Evolutionary conservation across 2,888 invertebrate species (phyloP).

Genomic region (Hipparchia semele): DNA sequence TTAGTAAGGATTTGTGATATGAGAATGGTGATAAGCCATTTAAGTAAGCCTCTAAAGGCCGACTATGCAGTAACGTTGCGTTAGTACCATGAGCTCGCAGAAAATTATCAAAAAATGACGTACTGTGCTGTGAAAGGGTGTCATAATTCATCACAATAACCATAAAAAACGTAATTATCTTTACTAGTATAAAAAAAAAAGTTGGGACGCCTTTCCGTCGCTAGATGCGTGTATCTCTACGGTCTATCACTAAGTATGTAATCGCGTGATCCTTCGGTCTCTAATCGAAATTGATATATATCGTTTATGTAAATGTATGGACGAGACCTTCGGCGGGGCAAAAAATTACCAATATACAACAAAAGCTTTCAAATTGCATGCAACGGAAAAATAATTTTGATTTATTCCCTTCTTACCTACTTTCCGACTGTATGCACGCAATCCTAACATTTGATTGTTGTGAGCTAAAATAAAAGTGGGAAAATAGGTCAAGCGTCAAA

Average conservation of each 20-base stretch:
- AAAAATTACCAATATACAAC: conserved; percentile 1
- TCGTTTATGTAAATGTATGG: not conserved
- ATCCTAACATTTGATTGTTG: conserved; percentile 7
- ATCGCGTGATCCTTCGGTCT: conserved; percentile 6
- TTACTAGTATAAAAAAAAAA: too few relatives aligned
- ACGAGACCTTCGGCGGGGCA: not conserved
- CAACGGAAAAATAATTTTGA: conserved; percentile 5
- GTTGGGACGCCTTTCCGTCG: too few relatives aligned
- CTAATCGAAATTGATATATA: not conserved
- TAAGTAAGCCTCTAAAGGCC: too few relatives aligned
- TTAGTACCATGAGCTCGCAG: too few relatives aligned
- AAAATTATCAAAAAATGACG: too few relatives aligned
- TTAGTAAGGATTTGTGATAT: too few relatives aligned
- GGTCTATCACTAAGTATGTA: not conserved
- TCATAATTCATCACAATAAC: too few relatives aligned
- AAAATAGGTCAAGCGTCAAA: conserved; percentile 1
- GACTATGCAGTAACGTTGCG: too few relatives aligned
- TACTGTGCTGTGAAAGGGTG: too few relatives aligned
- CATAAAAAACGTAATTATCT: too few relatives aligned
- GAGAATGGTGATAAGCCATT: too few relatives aligned
- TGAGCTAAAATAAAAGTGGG: not conserved
- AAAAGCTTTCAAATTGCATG: conserved; percentile 4
- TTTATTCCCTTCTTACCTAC: conserved; percentile 1
- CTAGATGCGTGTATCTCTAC: too few relatives aligned
- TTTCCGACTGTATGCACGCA: conserved; percentile 14